Conservation (phyloP, 2,113 vertebrate genomes). For the Dolichotis patagonum region DNA sequence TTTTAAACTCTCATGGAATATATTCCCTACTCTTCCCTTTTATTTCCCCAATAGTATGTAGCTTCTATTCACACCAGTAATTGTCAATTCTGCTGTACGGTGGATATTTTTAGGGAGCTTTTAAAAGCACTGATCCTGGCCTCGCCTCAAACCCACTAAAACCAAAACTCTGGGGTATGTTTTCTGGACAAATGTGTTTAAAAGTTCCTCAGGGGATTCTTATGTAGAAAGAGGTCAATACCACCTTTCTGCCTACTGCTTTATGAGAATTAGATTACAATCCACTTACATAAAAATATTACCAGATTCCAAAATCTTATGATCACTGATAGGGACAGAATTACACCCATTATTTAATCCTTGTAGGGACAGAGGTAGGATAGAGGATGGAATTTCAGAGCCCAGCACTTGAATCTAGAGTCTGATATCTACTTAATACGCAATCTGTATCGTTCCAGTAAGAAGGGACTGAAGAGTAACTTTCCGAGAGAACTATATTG, state of each 20-base stretch:
- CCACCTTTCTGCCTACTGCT: neutral
- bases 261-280: neutral
- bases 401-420: slow-evolving; percentile 4
- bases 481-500: neutral
- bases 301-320: neutral
- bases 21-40: neutral
- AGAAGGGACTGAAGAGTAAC: neutral
- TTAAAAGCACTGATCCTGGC: no score
- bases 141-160: no score
- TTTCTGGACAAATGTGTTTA: neutral
- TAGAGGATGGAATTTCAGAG: neutral
- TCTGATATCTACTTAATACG: neutral
- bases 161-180: no score
- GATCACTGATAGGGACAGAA: neutral
- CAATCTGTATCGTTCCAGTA: neutral
- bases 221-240: accelerated
- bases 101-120: no score
- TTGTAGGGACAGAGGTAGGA: no score
- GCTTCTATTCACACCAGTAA: neutral
- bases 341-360: neutral
- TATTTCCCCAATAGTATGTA: neutral
- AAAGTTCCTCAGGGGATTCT: neutral
- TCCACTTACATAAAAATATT: neutral
- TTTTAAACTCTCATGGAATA: slow-evolving; percentile 8
- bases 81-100: neutral